Evolutionary conservation across 2,888 invertebrate genomes (phyloP), one percentile per base, ranked within the genome.

Genomic region (Drosophila neutralis): DNA sequence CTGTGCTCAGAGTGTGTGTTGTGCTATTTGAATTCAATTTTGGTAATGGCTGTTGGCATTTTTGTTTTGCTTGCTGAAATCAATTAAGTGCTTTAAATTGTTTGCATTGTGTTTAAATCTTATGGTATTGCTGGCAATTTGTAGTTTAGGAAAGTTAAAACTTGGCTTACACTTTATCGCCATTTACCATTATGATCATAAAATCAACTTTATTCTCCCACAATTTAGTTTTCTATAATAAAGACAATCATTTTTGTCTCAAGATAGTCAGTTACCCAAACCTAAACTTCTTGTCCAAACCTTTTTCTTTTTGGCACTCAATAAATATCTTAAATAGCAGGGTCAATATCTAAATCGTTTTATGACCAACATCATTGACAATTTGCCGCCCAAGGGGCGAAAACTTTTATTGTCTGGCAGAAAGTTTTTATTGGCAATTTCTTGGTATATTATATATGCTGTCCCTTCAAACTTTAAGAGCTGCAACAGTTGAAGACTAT

Each of bases 51-150:
- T 57, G 38, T 57, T 57, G 54, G 54, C 42, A 67, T 59, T 73
- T 84, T 63, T 76, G 42, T 75, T 31, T 66, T 73, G 33, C 57
- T 72, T 48, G 72, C 27, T 42, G 73, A 86, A 86, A 87, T 78
- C 88, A 88, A 87, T 88, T 88, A 87, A 59, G 33, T 64, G 57
- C 75, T 82, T 88, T 78, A 82, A 82, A 62, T n/a, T 59, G 36
- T 62, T 58, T 4, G 27, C 49, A 42, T 64, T 58, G 24, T 42
- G 13, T 1, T 60, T 68, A 27, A 74, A 29, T 13, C 2, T 60
- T 70, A 36, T 69, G 31, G 48, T 10, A 33, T 18, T 36, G 4
- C 15, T 2, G 11, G 13, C 21, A 52, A 36, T 54, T 1, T 1
- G 7, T 13, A 1, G 2, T 0, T 1, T n/a, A 10, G 4, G 40